Base-by-base conservation (phyloP, 2,888 invertebrate species). In the Scrobipalpa atriplicella region DNA sequence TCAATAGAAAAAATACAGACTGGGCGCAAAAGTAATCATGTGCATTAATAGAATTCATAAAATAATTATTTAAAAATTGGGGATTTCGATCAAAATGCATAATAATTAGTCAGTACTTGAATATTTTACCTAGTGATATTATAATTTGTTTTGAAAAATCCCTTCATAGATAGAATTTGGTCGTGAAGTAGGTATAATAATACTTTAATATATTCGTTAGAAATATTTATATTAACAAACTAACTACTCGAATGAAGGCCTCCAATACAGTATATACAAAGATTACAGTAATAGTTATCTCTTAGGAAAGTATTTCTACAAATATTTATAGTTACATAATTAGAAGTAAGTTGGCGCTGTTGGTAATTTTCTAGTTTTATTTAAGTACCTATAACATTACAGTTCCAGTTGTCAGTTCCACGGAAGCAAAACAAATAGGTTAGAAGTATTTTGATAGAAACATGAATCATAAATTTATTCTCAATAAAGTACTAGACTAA, bases 171-270 rank as follows among this genome's bases (percentile, higher is more conserved):
- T 81, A 85, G 83, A 85, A 80, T 75, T 90, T 91, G 90, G 90
- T 91, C 91, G 78, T 73, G 83, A 88, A 85, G 79, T n/a, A n/a
- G n/a, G n/a, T 84, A 84, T 75, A 74, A 77, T 82, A 80, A 74
- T 74, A 56, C 11, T 56, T 13, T 21, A 21, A 21, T 73, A 29
- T 76, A 76, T 76, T 75, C 73, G 75, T 73, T 77, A 78, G 76
- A 79, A 73, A 75, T 78, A 78, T 77, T 69, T 68, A 71, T 66
- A 78, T 81, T 77, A 77, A 78, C 78, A 79, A 71, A 75, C 81
- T 84, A 88, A 75, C 81, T 84, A 88, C 75, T 80, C 81, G 84
- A 85, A 84, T 84, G 84, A 91, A 91, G 91, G 91, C 90, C 90
- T 88, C 91, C 84, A 83, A 84, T 83, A 86, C 73, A 86, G 78